Percentiles rank a stretch among this genome's conserved stretches.
These are phyloP conservation scores for Numenius phaeopus DNA, from an alignment of 2,797 vertebrate species.

Conservation along the genomic window DNA sequence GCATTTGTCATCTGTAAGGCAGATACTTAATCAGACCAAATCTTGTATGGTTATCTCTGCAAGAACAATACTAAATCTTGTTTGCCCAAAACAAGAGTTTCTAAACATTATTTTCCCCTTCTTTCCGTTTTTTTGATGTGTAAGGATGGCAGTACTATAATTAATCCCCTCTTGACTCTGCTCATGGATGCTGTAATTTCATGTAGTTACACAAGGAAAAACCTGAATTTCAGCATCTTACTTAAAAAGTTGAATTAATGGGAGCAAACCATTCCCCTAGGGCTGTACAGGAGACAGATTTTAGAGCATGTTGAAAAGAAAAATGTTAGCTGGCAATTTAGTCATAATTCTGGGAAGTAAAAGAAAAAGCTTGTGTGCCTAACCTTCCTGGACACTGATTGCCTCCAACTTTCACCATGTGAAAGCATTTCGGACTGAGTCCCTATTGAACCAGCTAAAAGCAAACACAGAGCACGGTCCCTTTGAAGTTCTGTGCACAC, in stretches of 20 bases:
- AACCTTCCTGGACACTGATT: neutral
- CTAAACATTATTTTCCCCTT: neutral
- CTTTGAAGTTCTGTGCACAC: neutral
- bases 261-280: neutral
- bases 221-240: neutral
- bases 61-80: neutral
- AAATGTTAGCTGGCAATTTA: neutral
- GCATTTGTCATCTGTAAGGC: neutral
- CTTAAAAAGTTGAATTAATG: neutral
- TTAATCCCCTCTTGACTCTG: neutral
- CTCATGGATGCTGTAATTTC: neutral
- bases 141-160: neutral
- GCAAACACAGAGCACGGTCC: neutral
- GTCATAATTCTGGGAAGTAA: neutral
- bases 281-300: neutral
- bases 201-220: neutral
- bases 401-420: neutral
- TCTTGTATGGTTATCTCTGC: neutral
- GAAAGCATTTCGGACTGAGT: neutral
- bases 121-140: neutral
- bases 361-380: neutral
- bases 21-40: neutral
- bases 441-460: neutral
- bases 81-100: neutral
- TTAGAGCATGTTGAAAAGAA: neutral